A percentile compares a stretch with the other conserved stretches of the same genome.
Conservation (phyloP, 2,797 vertebrate species). For the Pseudomugil gertrudae region DNA sequence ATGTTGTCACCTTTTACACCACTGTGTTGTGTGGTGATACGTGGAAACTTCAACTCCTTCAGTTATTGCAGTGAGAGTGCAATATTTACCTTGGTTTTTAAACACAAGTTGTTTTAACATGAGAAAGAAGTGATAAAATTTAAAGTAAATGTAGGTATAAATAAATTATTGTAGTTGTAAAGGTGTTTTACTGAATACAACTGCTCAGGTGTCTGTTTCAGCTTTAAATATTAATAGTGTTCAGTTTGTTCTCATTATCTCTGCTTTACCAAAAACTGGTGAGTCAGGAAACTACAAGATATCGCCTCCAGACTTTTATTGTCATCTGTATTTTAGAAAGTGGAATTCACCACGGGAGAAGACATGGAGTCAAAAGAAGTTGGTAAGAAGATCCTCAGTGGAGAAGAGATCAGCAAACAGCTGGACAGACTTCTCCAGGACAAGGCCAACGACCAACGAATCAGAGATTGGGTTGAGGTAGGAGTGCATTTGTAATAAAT, state of each 20-base stretch:
- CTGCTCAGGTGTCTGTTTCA: background rate
- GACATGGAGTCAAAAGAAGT: constrained; percentile 77
- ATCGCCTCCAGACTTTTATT: background rate
- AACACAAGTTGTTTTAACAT: background rate
- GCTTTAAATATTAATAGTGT: background rate
- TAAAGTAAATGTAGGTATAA: background rate
- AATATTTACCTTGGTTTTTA: background rate
- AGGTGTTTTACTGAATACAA: background rate
- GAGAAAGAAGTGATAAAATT: background rate
- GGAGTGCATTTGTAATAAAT: background rate
- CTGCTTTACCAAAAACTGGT: background rate
- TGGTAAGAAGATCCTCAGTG: constrained; percentile 82
- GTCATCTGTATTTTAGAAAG: constrained; percentile 73
- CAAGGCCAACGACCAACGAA: constrained; percentile 89
- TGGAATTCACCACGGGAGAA: constrained; percentile 92
- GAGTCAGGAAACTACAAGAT: background rate
- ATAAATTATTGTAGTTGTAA: background rate
- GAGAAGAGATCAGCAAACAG: constrained; percentile 87
- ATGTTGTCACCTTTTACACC: too few relatives aligned
- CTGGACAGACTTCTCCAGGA: constrained; percentile 91
- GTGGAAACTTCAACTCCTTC: background rate
- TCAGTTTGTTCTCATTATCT: background rate
- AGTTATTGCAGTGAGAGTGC: background rate
- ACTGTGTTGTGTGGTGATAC: too few relatives aligned
- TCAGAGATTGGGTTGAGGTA: constrained; percentile 96